Base-by-base conservation (phyloP, 2,113 vertebrate species). In the Podilymbus podiceps region DNA sequence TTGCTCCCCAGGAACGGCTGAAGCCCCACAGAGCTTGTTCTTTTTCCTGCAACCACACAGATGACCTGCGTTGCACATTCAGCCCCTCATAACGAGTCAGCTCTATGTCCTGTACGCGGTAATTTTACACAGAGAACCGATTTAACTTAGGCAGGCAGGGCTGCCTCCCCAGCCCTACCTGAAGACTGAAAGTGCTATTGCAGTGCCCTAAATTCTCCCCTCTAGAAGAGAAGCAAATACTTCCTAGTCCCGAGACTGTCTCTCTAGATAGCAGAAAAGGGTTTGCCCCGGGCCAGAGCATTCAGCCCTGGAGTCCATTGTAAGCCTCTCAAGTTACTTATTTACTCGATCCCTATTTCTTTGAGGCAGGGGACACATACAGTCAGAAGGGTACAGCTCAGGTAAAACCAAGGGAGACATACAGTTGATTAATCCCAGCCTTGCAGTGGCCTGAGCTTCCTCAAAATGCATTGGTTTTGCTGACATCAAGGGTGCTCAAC, bases 251-350 rank as follows among this genome's bases (percentile, higher is more conserved):
- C 76, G 40, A 60, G 79, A 64, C 20, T 64, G 38, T 46, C 69
- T 71, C 30, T 74, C 72, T 15, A 66, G 49, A 78, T 17, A 71
- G 46, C 63, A 81, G 60, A 77, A 42, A 73, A 76, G 19, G 22
- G 46, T 53, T 89, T 94, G 74, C 38, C 35, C 31, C 23, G 30
- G 72, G 49, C 73, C 66, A 89, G 62, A 94, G 58, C 62, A 69
- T 31, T 79, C 35, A 76, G 62, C 42, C 31, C 28, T 47, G 25
- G 21, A 56, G 21, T 38, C 28, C 55, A 35, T 0, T 60, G 27
- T 68, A 83, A 79, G 21, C 15, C 31, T 67, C 33, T 38, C 59
- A 28, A 47, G 31, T 85, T 79, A 53, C 11, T 86, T 77, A 50
- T 46, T 85, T 91, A 85, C 23, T 67, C 0, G 0, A 47, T n/a